Evolutionary conservation across 2,888 invertebrate species (phyloP).

Genomic region (Clivina fossor): DNA sequence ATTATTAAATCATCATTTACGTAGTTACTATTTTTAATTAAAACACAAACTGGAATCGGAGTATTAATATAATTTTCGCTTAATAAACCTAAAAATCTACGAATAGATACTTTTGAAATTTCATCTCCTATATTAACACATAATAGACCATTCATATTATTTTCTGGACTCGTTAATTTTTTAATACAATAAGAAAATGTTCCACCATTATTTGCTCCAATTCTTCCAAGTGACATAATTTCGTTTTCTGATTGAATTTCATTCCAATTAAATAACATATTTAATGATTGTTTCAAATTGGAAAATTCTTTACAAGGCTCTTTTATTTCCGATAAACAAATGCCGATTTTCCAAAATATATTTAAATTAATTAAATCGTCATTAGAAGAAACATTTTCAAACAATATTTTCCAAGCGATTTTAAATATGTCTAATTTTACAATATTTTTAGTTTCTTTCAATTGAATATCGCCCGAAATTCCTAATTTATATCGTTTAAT

Average conservation of each 20-base stretch:
- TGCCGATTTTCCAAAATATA: slow-evolving; percentile 64
- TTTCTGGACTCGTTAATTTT: slow-evolving; percentile 42
- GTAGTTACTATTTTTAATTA: slow-evolving; percentile 4
- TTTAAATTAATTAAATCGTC: slow-evolving; percentile 43
- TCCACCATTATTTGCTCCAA: slow-evolving; percentile 39
- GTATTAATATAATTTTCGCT: slow-evolving; percentile 42
- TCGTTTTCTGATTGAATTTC: slow-evolving; percentile 46
- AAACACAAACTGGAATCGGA: slow-evolving; percentile 1
- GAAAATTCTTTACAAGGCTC: slow-evolving; percentile 53
- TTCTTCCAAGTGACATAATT: slow-evolving; percentile 44
- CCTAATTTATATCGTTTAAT: slow-evolving; percentile 57
- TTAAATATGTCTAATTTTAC: slow-evolving; percentile 44
- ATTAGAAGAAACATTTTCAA: slow-evolving; percentile 42
- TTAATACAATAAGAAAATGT: slow-evolving; percentile 47
- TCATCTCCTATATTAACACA: slow-evolving; percentile 42
- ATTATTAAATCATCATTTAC: not conserved
- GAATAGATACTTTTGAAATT: not conserved
- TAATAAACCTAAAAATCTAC: slow-evolving; percentile 55
- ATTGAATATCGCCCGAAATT: slow-evolving; percentile 45
- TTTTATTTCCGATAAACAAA: slow-evolving; percentile 59
- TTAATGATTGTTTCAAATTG: slow-evolving; percentile 28
- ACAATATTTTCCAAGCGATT: slow-evolving; percentile 44
- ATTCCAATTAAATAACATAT: slow-evolving; percentile 44
- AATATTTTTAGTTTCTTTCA: slow-evolving; percentile 31
- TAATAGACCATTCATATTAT: slow-evolving; percentile 48